These are phyloP conservation scores for Caenorhabditis wallacei DNA, from an alignment of 2,888 invertebrate genomes.

Conservation along the genomic window DNA sequence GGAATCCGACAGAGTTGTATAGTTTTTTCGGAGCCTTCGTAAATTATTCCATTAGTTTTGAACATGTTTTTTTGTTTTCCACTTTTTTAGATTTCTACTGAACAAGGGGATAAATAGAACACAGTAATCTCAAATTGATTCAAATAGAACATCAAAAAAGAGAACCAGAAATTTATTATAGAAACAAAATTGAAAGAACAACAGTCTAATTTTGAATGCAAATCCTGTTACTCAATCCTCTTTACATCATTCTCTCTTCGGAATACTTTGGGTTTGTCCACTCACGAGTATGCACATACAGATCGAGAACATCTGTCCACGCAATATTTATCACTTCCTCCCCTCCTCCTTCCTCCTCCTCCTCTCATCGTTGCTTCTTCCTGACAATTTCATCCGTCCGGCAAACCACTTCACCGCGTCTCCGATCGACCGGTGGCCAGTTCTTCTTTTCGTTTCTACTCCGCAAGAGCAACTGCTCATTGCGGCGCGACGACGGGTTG, in stretches of 20 bases:
- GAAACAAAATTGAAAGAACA: slow-evolving; percentile 22
- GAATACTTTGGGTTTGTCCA: slow-evolving; percentile 28
- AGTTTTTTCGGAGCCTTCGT: slow-evolving; percentile 25
- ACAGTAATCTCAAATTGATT: too few species aligned
- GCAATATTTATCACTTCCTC: slow-evolving; percentile 56
- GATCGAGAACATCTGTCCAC: slow-evolving; percentile 61
- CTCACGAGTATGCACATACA: slow-evolving; percentile 28
- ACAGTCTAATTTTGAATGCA: slow-evolving; percentile 48
- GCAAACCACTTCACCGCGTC: slow-evolving; percentile 55
- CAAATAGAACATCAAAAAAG: background rate
- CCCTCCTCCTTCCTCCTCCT: slow-evolving; percentile 7
- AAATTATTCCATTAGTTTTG: slow-evolving; percentile 9
- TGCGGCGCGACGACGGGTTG: background rate
- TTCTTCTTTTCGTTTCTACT: slow-evolving; percentile 54
- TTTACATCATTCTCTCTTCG: slow-evolving; percentile 31
- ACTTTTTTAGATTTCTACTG: background rate
- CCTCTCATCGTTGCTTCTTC: slow-evolving; percentile 20
- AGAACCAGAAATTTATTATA: background rate
- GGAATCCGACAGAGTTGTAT: slow-evolving; percentile 12
- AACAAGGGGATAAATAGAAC: too few species aligned
- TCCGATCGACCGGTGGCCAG: slow-evolving; percentile 34
- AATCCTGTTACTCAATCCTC: slow-evolving; percentile 55
- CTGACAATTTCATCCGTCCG: slow-evolving; percentile 52
- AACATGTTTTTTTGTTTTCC: background rate
- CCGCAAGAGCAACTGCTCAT: slow-evolving; percentile 52